Evolutionary conservation across 2,888 invertebrate genomes (phyloP).

Genomic region (Chloroclysta siterata): DNA sequence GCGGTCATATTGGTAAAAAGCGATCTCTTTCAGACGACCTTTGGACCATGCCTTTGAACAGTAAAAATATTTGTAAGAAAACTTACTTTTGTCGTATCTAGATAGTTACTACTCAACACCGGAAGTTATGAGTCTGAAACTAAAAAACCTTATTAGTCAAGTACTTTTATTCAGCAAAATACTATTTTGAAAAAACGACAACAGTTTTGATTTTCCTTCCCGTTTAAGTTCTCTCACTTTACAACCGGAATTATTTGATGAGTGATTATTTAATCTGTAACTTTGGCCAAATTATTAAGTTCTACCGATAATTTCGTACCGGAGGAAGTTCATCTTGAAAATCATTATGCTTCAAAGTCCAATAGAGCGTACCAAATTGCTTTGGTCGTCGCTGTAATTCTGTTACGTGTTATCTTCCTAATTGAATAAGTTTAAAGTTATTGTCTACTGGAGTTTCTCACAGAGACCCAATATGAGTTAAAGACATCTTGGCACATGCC

Average conservation of each 20-base stretch:
- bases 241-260: neutral
- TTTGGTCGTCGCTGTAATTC: conserved; percentile 29
- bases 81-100: too few species aligned
- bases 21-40: too few species aligned
- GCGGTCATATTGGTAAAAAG: too few species aligned
- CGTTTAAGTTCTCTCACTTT: neutral
- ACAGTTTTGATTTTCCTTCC: neutral
- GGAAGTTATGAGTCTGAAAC: too few species aligned
- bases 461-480: too few species aligned
- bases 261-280: conserved; percentile 25
- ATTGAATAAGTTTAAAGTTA: conserved; percentile 34
- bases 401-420: conserved; percentile 31
- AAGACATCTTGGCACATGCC: too few species aligned
- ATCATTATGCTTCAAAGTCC: conserved; percentile 36
- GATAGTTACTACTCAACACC: too few species aligned
- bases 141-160: too few species aligned
- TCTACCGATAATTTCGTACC: conserved; percentile 24
- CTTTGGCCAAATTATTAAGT: conserved; percentile 27
- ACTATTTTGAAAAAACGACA: too few species aligned
- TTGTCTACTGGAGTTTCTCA: conserved; percentile 14
- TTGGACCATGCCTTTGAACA: too few species aligned
- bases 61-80: too few species aligned
- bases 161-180: too few species aligned
- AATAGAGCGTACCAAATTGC: conserved; percentile 34
- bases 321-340: conserved; percentile 31